A percentile compares a stretch with the other conserved stretches of the same genome.
phyloP scores from a whole-genome alignment of 2,113 vertebrate genomes.

The Sphyrna mokarran region DNA sequence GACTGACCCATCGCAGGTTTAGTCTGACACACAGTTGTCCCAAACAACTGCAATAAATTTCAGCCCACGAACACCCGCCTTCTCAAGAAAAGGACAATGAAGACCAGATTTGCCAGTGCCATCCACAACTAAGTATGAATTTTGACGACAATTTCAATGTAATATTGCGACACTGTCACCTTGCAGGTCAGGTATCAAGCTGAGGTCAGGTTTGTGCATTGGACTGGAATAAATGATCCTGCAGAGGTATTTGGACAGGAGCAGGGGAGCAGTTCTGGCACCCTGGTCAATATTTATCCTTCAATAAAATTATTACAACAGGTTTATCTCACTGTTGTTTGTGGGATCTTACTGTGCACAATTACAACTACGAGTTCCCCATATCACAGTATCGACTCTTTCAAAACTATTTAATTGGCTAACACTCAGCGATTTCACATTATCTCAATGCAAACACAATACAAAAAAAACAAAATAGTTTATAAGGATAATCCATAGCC shows the following conservation, averaged over 20 bases:
- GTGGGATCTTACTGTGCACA: background rate
- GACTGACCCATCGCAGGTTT: background rate
- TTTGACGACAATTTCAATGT: background rate
- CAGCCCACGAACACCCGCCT: background rate
- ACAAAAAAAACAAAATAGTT: background rate
- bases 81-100: background rate
- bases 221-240: background rate
- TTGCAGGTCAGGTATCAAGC: background rate
- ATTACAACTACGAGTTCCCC: background rate
- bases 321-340: background rate
- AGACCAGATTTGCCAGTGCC: background rate
- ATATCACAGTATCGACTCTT: background rate
- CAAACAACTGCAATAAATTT: background rate
- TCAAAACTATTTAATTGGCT: background rate
- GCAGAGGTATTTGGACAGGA: background rate
- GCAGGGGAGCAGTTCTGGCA: background rate
- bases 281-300: background rate
- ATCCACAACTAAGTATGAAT: background rate
- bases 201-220: background rate
- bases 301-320: background rate
- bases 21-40: background rate
- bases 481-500: background rate
- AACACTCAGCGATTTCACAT: background rate
- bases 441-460: background rate
- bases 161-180: background rate